phyloP scores from a whole-genome alignment of 2,797 vertebrate species.

The Catostomus latipinnis region DNA sequence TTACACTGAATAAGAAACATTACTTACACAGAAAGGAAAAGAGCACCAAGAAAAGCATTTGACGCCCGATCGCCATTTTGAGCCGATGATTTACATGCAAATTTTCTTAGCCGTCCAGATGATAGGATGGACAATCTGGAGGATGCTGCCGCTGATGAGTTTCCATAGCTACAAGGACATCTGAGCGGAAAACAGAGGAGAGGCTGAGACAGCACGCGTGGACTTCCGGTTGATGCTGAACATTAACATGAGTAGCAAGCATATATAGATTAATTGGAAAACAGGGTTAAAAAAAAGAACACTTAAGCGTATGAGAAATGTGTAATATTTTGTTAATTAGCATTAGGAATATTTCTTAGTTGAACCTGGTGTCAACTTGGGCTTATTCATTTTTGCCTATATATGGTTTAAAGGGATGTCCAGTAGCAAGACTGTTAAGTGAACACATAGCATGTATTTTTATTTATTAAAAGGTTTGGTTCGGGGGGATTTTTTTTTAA shows the following conservation, averaged over 20 bases:
- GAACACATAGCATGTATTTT: background rate
- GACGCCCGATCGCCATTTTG: slow-evolving; percentile 81
- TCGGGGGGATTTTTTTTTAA: background rate
- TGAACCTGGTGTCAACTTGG: background rate
- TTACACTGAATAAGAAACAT: slow-evolving; percentile 40
- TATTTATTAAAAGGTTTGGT: background rate
- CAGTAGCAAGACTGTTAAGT: background rate
- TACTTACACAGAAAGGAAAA: slow-evolving; percentile 75
- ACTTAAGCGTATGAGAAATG: background rate
- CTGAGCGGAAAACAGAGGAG: slow-evolving; percentile 58
- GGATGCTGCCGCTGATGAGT: slow-evolving; percentile 79
- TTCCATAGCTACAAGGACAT: slow-evolving; percentile 78
- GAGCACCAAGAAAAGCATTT: slow-evolving; percentile 66
- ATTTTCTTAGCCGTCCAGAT: slow-evolving; percentile 42
- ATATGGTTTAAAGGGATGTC: background rate
- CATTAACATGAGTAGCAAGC: background rate
- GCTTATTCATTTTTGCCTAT: no score
- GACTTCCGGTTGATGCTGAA: slow-evolving; percentile 38
- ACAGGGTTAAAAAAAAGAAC: background rate
- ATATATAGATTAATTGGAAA: background rate
- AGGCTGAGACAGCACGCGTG: slow-evolving; percentile 3
- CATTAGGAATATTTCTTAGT: background rate
- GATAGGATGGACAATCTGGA: slow-evolving; percentile 55
- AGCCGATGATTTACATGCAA: slow-evolving; percentile 65
- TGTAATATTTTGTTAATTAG: background rate